Evolutionary conservation across 1,140 invertebrate genomes (phyloP).

Genomic region (Conus ventricosus): DNA sequence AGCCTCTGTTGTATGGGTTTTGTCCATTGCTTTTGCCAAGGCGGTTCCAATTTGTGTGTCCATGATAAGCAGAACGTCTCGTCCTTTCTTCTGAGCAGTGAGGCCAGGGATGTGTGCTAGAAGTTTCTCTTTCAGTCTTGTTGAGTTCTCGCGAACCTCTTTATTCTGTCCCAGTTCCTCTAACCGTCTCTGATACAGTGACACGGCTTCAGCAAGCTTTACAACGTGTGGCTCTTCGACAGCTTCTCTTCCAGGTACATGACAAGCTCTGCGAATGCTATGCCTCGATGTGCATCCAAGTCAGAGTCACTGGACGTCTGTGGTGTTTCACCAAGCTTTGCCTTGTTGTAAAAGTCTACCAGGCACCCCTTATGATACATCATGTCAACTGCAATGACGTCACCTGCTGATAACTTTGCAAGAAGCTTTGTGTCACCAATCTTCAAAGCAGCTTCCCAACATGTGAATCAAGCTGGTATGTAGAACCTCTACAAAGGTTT

Average conservation of each 20-base stretch:
- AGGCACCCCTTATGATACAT: slow-evolving; percentile 1
- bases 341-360: not conserved
- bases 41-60: not conserved
- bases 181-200: no score
- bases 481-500: no score
- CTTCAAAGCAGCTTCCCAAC: not conserved
- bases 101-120: no score
- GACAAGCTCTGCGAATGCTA: no score
- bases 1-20: not conserved
- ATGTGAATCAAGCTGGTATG: no score
- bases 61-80: slow-evolving; percentile 1
- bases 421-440: not conserved
- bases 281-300: not conserved
- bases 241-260: no score
- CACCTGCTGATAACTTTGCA: not conserved
- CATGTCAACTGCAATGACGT: not conserved
- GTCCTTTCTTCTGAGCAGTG: not conserved
- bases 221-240: no score
- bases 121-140: no score
- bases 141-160: no score
- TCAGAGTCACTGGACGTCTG: not conserved
- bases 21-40: not conserved
- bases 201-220: no score
- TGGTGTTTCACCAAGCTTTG: not conserved
- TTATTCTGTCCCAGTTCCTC: no score